phyloP scores from a whole-genome alignment of 2,888 invertebrate species.

The Andrena bucephala region DNA sequence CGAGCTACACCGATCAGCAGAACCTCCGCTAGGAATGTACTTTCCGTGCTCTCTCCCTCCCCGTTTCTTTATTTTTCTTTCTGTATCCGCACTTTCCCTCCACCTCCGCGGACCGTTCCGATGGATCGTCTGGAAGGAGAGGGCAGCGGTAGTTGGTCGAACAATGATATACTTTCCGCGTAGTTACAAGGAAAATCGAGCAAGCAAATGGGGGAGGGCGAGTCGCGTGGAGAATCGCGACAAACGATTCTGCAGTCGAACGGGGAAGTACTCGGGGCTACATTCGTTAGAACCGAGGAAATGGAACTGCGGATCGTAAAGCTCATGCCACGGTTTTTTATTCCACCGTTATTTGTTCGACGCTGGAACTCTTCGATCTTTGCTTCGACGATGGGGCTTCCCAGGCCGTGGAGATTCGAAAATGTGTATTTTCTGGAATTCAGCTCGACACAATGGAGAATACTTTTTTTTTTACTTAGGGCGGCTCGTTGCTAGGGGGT shows the following conservation, averaged over 20 bases:
- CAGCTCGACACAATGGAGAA: too few species aligned
- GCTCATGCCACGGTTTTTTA: background rate
- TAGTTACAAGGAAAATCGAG: conserved; percentile 27
- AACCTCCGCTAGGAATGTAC: conserved; percentile 47
- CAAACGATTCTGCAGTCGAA: conserved; percentile 17
- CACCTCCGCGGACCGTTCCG: background rate
- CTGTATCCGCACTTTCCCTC: conserved; percentile 10
- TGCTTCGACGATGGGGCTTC: too few species aligned
- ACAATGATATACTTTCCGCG: conserved; percentile 31
- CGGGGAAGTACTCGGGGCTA: conserved; percentile 4
- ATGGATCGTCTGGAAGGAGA: conserved; percentile 26
- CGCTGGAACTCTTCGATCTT: too few species aligned
- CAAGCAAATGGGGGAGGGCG: background rate
- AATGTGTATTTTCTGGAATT: too few species aligned
- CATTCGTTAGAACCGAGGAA: background rate
- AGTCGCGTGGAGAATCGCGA: conserved; percentile 16
- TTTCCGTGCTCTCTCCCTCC: conserved; percentile 21
- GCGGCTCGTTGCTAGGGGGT: too few species aligned
- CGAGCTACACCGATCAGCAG: conserved; percentile 50
- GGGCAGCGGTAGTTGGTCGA: background rate
- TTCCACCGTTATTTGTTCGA: background rate
- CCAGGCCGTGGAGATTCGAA: too few species aligned
- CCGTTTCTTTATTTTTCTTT: background rate
- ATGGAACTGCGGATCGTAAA: background rate
- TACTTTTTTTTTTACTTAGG: too few species aligned